Evolutionary conservation across 2,888 invertebrate species (phyloP).

Genomic region (Parelbella ahira): DNA sequence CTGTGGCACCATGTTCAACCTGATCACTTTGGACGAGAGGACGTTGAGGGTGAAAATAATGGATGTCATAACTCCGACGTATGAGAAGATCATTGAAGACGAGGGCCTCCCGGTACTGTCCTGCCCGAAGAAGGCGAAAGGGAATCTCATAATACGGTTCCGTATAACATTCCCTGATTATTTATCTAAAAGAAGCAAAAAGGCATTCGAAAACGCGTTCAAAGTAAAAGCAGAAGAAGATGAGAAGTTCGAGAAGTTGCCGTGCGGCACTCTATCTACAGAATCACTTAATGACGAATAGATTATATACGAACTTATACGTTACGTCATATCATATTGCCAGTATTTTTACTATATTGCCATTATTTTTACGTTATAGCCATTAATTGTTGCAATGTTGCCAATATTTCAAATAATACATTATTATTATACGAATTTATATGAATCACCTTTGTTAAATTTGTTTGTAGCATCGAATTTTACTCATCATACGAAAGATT

Average conservation of each 20-base stretch:
- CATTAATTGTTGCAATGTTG: too few species aligned
- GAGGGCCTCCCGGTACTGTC: slow-evolving; percentile 88
- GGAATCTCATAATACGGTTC: slow-evolving; percentile 86
- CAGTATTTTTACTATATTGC: too few species aligned
- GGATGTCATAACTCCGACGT: slow-evolving; percentile 85
- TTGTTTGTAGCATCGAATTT: too few species aligned
- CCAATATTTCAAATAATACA: too few species aligned
- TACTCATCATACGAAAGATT: too few species aligned
- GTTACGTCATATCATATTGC: too few species aligned
- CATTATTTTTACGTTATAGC: too few species aligned
- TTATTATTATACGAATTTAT: too few species aligned
- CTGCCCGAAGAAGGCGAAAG: slow-evolving; percentile 80
- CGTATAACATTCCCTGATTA: slow-evolving; percentile 65
- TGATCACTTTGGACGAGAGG: slow-evolving; percentile 86
- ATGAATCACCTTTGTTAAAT: too few species aligned
- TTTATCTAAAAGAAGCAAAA: slow-evolving; percentile 65
- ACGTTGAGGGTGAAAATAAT: slow-evolving; percentile 84
- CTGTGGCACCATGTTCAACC: slow-evolving; percentile 83
- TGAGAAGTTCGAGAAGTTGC: slow-evolving; percentile 52
- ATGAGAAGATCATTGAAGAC: slow-evolving; percentile 83
- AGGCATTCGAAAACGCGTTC: slow-evolving; percentile 65
- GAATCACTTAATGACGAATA: slow-evolving; percentile 36
- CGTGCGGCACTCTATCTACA: slow-evolving; percentile 56
- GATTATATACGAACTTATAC: too few species aligned
- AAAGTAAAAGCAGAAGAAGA: slow-evolving; percentile 55